These are phyloP conservation scores for Actinostola sp. DNA, from an alignment of 92 coral and sea anemone species.

Conservation along the genomic window DNA sequence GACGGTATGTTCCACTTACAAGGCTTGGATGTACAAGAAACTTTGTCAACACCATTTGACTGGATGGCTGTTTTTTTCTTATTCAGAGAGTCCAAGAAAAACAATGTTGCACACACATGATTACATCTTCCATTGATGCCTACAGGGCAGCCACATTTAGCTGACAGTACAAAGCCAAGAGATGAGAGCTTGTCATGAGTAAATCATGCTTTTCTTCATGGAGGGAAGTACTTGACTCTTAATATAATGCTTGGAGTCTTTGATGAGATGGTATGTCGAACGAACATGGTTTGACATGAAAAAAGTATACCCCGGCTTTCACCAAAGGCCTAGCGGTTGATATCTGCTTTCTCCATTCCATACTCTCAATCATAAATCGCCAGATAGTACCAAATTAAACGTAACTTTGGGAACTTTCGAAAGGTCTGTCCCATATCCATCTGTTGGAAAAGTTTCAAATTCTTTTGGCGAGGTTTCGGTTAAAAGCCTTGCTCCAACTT, in stretches of 20 bases:
- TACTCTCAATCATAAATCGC: constrained; percentile 7
- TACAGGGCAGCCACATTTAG: constrained; percentile 7
- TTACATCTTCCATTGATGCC: too few species aligned
- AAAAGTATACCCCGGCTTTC: too few species aligned
- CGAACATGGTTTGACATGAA: constrained; percentile 2
- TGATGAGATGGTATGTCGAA: not conserved
- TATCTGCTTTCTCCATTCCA: not conserved
- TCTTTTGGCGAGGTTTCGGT: not conserved
- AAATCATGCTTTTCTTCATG: not conserved
- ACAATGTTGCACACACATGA: too few species aligned
- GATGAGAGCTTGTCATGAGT: not conserved
- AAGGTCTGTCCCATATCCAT: constrained; percentile 2
- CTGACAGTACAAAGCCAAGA: constrained; percentile 4
- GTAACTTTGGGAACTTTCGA: not conserved
- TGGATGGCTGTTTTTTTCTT: too few species aligned
- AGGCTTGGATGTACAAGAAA: too few species aligned
- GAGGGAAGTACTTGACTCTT: constrained; percentile 1
- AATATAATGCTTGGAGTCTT: constrained; percentile 1
- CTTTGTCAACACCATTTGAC: too few species aligned
- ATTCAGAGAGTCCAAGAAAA: too few species aligned
- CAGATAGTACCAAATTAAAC: constrained; percentile 16
- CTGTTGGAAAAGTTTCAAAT: not conserved
- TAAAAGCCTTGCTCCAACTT: constrained; percentile 27
- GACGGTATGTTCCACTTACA: too few species aligned
- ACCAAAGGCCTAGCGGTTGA: too few species aligned